Base-by-base conservation (phyloP, 2,113 vertebrate species). In the Saguinus midas region DNA sequence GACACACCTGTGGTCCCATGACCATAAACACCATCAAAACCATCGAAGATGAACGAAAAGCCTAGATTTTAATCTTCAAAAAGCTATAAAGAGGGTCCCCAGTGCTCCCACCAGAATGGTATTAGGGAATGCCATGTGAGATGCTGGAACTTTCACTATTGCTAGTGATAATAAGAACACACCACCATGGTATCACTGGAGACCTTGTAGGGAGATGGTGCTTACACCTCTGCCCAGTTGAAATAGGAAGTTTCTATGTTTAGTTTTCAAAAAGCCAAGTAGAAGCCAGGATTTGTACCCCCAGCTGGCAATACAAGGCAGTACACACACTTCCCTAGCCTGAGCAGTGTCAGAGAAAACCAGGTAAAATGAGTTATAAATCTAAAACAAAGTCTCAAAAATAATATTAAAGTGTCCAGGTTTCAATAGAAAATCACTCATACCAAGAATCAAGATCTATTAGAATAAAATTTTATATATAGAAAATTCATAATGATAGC, bases 231-330 rank as follows among this genome's bases (percentile, higher is more conserved):
- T 16, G 8, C 40, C n/a, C 45, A n/a, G 7, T 10, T 23, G 29
- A 29, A 55, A 45, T 6, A 3, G 37, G 35, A 57, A 78, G 43
- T 20, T 68, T 4, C 0, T 18, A 68, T 17, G 32, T 13, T 70
- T 16, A 18, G 8, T 7, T 11, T 2, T 45, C 21, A 35, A 48
- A 37, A 5, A 2, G 6, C n/a, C 23, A 17, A 27, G 16, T 20
- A 3, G 11, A 21, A 45, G 48, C 9, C 23, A 8, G 21, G 43
- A 61, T 35, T 1, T 4, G 6, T 1, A 43, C 20, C 6, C 8
- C 27, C 45, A 14, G 6, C 35, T n/a, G 25, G 25, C 7, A 9
- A 29, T 25, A 20, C 16, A 17, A 66, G 12, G 35, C 5, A 57
- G 21, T 17, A 68, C 3, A 8, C 29, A 58, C 16, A 82, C 32